phyloP scores from a whole-genome alignment of 2,888 invertebrate species.

The Carcina quercana region DNA sequence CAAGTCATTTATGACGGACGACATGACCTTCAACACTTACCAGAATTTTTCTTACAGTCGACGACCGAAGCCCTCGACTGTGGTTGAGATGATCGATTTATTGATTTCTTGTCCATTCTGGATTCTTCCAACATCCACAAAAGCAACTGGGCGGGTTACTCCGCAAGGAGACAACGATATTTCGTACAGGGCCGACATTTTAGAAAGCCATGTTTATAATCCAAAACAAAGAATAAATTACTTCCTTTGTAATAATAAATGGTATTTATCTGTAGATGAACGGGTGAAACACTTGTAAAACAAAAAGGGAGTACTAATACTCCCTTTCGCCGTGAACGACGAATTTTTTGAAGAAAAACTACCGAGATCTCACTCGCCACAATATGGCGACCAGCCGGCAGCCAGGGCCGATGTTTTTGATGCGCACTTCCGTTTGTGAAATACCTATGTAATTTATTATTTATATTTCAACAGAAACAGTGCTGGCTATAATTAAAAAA shows the following conservation, averaged over 20 bases:
- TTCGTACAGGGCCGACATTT: slow-evolving; percentile 84
- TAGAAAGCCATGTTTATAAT: slow-evolving; percentile 86
- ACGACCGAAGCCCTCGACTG: slow-evolving; percentile 80
- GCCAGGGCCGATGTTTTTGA: slow-evolving; percentile 46
- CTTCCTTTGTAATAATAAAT: slow-evolving; percentile 34
- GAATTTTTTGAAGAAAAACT: slow-evolving; percentile 61
- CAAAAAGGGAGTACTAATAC: slow-evolving; percentile 75
- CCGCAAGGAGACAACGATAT: slow-evolving; percentile 82
- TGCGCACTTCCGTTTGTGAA: slow-evolving; percentile 57
- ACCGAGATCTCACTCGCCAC: slow-evolving; percentile 75
- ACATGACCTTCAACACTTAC: slow-evolving; percentile 65
- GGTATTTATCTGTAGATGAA: slow-evolving; percentile 51
- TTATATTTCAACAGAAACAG: background rate
- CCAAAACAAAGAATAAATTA: slow-evolving; percentile 71
- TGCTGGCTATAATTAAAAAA: background rate
- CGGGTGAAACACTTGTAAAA: slow-evolving; percentile 39
- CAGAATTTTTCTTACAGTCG: slow-evolving; percentile 85
- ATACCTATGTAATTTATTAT: no score
- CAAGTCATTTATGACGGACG: slow-evolving; percentile 16
- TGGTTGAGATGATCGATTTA: slow-evolving; percentile 78
- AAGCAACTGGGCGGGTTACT: slow-evolving; percentile 73
- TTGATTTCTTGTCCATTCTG: slow-evolving; percentile 86
- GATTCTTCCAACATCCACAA: slow-evolving; percentile 73
- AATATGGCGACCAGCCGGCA: slow-evolving; percentile 80
- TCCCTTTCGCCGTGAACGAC: slow-evolving; percentile 82